phyloP scores from a whole-genome alignment of 2,113 vertebrate genomes.

The Ageneiosus marmoratus region DNA sequence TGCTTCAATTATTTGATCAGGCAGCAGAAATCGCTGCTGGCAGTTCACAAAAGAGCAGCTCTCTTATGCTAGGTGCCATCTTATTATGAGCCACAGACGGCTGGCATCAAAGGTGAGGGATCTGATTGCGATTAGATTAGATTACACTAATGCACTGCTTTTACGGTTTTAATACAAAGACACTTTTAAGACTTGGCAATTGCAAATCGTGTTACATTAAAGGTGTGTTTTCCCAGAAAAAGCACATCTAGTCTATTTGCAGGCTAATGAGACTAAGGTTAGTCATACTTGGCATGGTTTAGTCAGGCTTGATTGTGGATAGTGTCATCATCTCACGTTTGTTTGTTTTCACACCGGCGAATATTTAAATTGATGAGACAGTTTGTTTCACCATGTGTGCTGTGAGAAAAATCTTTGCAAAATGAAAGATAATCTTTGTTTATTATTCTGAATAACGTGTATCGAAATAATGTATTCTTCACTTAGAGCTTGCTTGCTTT shows the following conservation, averaged over 20 bases:
- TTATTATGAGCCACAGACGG: conserved; percentile 1
- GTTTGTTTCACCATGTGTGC: not conserved
- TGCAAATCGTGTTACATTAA: not conserved
- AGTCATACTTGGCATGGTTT: not conserved
- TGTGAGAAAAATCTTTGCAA: not conserved
- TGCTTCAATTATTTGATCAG: conserved; percentile 33
- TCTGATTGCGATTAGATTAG: conserved; percentile 25
- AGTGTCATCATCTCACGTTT: not conserved
- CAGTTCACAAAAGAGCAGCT: conserved; percentile 7
- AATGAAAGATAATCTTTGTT: too few species aligned
- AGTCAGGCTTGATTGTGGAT: not conserved
- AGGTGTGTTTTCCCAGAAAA: conserved; percentile 10
- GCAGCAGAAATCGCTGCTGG: conserved; percentile 1
- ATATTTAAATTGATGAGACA: not conserved
- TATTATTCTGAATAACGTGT: not conserved
- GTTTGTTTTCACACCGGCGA: not conserved
- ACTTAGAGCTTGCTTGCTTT: not conserved
- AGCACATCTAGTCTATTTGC: not conserved
- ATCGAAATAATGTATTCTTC: not conserved
- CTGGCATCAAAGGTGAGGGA: conserved; percentile 3
- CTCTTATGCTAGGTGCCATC: conserved; percentile 16
- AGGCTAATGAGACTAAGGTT: not conserved
- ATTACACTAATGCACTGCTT: conserved; percentile 30
- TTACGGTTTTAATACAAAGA: conserved; percentile 18
- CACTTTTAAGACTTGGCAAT: not conserved